Percentiles rank a stretch among this genome's conserved stretches.
These are phyloP conservation scores for Stenchaetothrips biformis DNA, from an alignment of 2,888 invertebrate genomes.

Conservation along the genomic window DNA sequence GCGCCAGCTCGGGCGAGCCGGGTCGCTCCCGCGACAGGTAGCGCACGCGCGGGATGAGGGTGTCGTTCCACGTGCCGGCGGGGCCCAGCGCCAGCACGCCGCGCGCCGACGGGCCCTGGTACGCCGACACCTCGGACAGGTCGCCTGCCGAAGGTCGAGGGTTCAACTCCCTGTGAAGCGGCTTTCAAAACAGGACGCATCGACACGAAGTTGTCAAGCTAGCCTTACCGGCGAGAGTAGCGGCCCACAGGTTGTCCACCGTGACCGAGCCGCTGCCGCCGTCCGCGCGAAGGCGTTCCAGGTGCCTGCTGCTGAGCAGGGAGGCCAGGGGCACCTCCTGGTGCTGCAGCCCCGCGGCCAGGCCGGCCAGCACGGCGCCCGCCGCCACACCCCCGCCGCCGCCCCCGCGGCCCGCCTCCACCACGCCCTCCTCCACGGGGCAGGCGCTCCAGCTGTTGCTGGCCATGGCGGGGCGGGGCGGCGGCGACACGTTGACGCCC, in stretches of 20 bases:
- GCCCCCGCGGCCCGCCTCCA: slow-evolving; percentile 36
- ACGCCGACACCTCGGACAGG: slow-evolving; percentile 39
- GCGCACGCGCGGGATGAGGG: slow-evolving; percentile 57
- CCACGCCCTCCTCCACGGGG: slow-evolving; percentile 39
- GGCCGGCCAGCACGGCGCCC: slow-evolving; percentile 2
- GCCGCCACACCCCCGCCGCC: slow-evolving; percentile 5
- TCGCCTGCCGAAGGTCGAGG: slow-evolving; percentile 39
- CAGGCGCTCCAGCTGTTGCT: slow-evolving; percentile 29
- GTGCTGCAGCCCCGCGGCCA: slow-evolving; percentile 30
- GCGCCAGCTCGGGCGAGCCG: slow-evolving; percentile 2
- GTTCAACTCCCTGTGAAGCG: no score
- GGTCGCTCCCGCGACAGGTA: slow-evolving; percentile 44
- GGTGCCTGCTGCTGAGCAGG: background rate
- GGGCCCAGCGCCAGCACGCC: slow-evolving; percentile 35
- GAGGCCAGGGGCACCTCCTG: slow-evolving; percentile 17
- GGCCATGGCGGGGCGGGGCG: background rate
- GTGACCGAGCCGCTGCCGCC: slow-evolving; percentile 25
- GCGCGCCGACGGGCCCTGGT: slow-evolving; percentile 36
- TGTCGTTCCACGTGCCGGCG: slow-evolving; percentile 63
- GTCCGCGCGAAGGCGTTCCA: background rate
- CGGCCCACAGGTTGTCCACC: slow-evolving; percentile 58
- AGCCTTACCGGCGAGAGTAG: slow-evolving; percentile 53
- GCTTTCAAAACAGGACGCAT: background rate
- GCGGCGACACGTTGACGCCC: background rate
- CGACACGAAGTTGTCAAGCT: background rate